Evolutionary conservation across 2,888 invertebrate genomes (phyloP).

Genomic region (Notodonta ziczac): DNA sequence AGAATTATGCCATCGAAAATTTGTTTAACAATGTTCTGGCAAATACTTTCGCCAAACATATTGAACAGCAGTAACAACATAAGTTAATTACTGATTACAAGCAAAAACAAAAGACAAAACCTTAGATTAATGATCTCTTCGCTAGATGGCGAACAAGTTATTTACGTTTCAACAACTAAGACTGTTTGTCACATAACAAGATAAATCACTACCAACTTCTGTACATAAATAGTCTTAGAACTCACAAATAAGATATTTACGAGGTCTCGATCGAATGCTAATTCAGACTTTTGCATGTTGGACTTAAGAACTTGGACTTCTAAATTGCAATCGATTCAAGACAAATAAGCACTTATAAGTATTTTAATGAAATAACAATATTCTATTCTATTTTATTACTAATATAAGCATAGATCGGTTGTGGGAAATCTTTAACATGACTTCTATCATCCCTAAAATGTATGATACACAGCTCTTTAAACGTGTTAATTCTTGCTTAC

Average conservation of each 20-base stretch:
- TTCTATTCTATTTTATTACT: no score
- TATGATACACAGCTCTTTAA: constrained; percentile 5
- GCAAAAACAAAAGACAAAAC: not conserved
- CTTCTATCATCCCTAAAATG: no score
- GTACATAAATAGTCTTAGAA: not conserved
- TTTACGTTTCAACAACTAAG: not conserved
- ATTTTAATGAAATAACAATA: no score
- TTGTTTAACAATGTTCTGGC: no score
- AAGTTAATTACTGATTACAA: not conserved
- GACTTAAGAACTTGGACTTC: no score
- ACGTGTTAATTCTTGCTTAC: constrained; percentile 42
- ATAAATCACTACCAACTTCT: not conserved
- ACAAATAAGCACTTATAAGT: no score
- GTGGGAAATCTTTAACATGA: no score
- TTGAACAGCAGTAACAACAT: not conserved
- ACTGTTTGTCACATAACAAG: not conserved
- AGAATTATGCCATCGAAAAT: no score
- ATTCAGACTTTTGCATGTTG: no score
- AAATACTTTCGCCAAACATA: not conserved
- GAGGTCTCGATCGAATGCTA: not conserved
- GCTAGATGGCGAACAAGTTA: not conserved
- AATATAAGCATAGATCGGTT: no score
- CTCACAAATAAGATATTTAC: not conserved
- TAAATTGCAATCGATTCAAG: no score
- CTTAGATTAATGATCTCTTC: not conserved